Conservation (phyloP, 2,113 vertebrate species). For the Leptobrachium ailaonicum region DNA sequence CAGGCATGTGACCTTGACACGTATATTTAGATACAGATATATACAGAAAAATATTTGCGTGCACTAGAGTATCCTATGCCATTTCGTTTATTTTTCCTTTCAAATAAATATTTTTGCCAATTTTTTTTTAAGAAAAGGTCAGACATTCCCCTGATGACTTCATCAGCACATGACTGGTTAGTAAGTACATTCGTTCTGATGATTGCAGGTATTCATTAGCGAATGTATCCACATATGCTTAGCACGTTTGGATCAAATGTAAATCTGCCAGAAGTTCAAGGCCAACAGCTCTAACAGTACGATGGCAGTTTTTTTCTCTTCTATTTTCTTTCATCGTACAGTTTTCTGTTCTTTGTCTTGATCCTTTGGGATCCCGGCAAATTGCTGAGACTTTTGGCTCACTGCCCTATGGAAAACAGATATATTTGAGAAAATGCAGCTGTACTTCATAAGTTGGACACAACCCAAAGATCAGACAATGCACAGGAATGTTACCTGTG, state of each 20-base stretch:
- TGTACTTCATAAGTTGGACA: slow-evolving; percentile 38
- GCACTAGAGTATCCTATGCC: no score
- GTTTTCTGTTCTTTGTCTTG: slow-evolving; percentile 15
- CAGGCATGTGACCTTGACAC: no score
- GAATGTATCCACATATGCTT: slow-evolving; percentile 2
- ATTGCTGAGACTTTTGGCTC: slow-evolving; percentile 15
- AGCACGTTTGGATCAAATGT: slow-evolving; percentile 19
- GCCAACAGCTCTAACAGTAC: neutral
- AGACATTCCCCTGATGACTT: neutral
- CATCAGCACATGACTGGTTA: neutral
- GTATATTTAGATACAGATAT: no score
- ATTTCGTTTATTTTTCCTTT: no score
- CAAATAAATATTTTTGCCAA: no score
- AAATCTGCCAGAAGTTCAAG: slow-evolving; percentile 8
- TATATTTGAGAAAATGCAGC: slow-evolving; percentile 50
- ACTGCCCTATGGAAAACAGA: slow-evolving; percentile 44
- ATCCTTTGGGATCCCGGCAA: slow-evolving; percentile 24
- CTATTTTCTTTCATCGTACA: neutral
- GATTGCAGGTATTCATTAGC: neutral
- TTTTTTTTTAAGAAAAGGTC: no score
- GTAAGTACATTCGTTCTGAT: neutral
- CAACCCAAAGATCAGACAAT: slow-evolving; percentile 31
- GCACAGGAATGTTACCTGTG: slow-evolving; percentile 46
- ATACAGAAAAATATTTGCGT: no score
- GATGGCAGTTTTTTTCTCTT: neutral